Evolutionary conservation across 2,888 invertebrate species (phyloP).

Genomic region (Limnephilus marmoratus): DNA sequence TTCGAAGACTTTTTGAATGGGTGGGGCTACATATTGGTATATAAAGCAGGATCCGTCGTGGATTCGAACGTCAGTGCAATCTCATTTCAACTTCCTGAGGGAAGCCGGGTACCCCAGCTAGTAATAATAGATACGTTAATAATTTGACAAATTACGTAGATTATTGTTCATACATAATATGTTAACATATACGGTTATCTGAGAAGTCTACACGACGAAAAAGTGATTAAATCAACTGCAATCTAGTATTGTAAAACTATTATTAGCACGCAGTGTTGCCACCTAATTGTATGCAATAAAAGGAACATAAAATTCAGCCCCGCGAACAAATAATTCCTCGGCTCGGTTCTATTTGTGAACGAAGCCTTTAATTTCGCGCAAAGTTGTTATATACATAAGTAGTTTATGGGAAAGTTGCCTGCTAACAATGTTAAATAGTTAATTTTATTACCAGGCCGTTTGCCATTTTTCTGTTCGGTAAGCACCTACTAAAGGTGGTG

Average conservation of each 20-base stretch:
- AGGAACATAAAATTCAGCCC: neutral
- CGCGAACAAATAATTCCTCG: neutral
- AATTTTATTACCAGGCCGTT: neutral
- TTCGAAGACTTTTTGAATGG: no score
- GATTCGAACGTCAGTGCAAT: no score
- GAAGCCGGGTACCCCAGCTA: no score
- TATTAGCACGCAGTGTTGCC: neutral
- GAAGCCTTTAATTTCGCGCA: constrained; percentile 29
- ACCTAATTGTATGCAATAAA: neutral
- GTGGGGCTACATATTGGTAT: no score
- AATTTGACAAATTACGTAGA: no score
- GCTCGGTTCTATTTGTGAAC: neutral
- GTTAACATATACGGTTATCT: neutral
- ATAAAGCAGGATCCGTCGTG: no score
- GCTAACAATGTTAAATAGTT: constrained; percentile 30
- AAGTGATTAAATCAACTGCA: neutral
- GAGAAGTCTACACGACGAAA: neutral
- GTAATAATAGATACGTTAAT: no score
- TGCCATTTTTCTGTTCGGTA: constrained; percentile 10
- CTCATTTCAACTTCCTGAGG: no score
- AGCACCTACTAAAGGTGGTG: constrained; percentile 35
- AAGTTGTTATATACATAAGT: neutral
- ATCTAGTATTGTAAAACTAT: neutral
- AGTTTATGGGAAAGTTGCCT: constrained; percentile 18
- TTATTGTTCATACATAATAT: no score